These are phyloP conservation scores for Prosopocoilus inquinatus DNA, from an alignment of 2,888 invertebrate species.

Conservation along the genomic window DNA sequence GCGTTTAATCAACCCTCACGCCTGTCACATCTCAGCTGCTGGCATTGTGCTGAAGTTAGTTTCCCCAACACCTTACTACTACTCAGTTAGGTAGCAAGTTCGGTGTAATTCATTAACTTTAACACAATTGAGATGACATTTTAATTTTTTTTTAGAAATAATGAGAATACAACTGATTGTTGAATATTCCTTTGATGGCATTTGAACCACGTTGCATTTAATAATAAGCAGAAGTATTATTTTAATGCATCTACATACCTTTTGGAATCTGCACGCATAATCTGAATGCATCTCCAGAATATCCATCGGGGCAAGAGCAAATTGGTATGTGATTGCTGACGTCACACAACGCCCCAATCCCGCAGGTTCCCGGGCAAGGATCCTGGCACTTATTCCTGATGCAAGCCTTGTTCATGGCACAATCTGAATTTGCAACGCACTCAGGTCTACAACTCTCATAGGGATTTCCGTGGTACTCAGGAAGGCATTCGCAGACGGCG, in stretches of 20 bases:
- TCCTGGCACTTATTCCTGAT: slow-evolving; percentile 81
- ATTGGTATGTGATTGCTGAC: slow-evolving; percentile 67
- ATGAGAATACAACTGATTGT: no score
- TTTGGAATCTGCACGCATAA: slow-evolving; percentile 40
- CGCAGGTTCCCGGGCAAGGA: slow-evolving; percentile 81
- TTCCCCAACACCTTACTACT: no score
- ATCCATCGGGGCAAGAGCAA: slow-evolving; percentile 58
- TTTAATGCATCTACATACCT: slow-evolving; percentile 6
- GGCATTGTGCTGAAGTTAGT: no score
- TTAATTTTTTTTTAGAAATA: no score
- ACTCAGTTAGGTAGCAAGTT: no score
- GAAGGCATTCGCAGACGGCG: slow-evolving; percentile 72
- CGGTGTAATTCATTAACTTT: no score
- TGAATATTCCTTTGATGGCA: no score
- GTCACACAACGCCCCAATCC: slow-evolving; percentile 76
- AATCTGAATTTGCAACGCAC: slow-evolving; percentile 83
- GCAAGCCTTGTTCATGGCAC: slow-evolving; percentile 77
- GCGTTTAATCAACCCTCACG: no score
- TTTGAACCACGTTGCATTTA: no score
- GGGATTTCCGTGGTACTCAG: slow-evolving; percentile 73
- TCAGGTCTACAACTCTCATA: slow-evolving; percentile 78
- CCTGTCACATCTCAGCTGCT: no score
- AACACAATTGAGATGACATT: no score
- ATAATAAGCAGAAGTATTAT: no score
- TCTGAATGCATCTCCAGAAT: slow-evolving; percentile 57